phyloP scores from a whole-genome alignment of 2,113 vertebrate genomes.

The Tachycineta bicolor region DNA sequence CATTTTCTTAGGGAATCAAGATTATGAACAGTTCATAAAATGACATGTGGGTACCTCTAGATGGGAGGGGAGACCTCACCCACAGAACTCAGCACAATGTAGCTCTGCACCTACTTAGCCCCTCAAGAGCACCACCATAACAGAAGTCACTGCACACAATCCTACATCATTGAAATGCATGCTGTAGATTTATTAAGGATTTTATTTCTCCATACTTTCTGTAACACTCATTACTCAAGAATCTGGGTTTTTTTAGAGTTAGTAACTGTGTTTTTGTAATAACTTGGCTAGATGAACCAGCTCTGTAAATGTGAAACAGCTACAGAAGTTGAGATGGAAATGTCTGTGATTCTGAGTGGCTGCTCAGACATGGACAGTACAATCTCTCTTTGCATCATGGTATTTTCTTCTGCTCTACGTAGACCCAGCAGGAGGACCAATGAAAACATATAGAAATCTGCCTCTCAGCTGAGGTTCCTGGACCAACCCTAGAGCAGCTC shows the following conservation, averaged over 20 bases:
- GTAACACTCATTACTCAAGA: neutral
- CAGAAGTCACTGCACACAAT: rapidly evolving
- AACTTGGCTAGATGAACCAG: neutral
- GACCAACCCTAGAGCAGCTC: neutral
- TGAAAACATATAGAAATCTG: neutral
- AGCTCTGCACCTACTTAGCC: neutral
- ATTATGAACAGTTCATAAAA: neutral
- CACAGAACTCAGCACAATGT: neutral
- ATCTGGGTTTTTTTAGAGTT: neutral
- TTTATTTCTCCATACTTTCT: neutral
- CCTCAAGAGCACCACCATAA: neutral
- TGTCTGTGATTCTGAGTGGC: neutral
- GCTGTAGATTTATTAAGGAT: neutral
- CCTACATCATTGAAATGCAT: neutral
- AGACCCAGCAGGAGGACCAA: neutral
- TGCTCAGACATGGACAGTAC: neutral
- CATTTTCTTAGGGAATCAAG: neutral
- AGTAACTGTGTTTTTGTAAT: neutral
- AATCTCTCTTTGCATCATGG: neutral
- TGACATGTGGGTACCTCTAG: neutral
- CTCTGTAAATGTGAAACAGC: neutral
- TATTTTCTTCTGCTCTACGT: neutral
- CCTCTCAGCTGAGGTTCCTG: neutral
- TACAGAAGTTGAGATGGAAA: neutral
- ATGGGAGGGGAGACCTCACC: neutral